phyloP scores from a whole-genome alignment of 64 coral and sea anemone species.

The Montipora foliosa region DNA sequence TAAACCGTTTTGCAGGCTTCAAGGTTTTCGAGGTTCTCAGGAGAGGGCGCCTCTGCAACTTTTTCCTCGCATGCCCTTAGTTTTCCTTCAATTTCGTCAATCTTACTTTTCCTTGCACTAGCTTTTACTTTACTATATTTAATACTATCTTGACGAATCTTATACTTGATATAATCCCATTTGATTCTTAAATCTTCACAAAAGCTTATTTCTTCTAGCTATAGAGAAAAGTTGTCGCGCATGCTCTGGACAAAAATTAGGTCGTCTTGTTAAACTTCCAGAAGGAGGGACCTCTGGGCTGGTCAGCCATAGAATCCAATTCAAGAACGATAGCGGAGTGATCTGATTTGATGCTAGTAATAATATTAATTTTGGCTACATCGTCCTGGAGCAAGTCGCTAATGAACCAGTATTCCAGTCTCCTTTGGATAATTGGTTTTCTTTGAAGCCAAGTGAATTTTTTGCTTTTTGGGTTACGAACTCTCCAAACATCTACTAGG shows the following conservation, averaged over 20 bases:
- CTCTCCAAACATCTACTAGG: slow-evolving; percentile 29
- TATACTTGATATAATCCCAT: slow-evolving; percentile 38
- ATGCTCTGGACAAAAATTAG: background rate
- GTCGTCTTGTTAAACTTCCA: background rate
- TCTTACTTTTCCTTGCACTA: background rate
- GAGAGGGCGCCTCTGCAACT: background rate
- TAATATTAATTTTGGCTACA: background rate
- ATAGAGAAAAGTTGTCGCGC: background rate
- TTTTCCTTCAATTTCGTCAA: background rate
- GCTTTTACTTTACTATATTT: slow-evolving; percentile 21
- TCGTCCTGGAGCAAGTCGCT: background rate
- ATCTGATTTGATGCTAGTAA: background rate
- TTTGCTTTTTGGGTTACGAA: slow-evolving; percentile 14
- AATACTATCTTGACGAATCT: background rate
- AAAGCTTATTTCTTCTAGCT: background rate
- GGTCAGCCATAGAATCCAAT: background rate
- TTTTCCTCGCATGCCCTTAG: background rate
- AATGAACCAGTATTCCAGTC: slow-evolving; percentile 28
- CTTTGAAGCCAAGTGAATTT: slow-evolving; percentile 35
- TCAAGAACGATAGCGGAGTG: slow-evolving; percentile 1
- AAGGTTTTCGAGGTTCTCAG: no score
- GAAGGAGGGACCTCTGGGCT: background rate
- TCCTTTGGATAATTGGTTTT: slow-evolving; percentile 32
- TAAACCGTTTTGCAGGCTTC: no score
- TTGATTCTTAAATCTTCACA: background rate